Base-by-base conservation (phyloP, 2,113 vertebrate genomes). In the Apodemus sylvaticus region DNA sequence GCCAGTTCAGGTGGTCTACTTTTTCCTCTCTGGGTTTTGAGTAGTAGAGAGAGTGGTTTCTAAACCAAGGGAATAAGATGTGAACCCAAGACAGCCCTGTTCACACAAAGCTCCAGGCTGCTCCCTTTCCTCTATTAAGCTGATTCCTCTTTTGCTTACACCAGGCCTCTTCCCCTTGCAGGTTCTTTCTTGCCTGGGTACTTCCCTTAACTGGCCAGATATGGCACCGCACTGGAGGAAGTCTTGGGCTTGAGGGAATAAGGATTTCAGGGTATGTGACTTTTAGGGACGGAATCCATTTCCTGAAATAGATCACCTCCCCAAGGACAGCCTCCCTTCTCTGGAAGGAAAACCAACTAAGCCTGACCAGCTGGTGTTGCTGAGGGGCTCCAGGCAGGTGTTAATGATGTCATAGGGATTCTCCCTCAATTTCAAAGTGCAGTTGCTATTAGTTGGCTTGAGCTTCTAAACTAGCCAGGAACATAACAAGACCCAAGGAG, bases 91-190 rank as follows among this genome's bases (percentile, higher is more conserved):
- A 31, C 2, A 42, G 29, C 55, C 68, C 45, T 9, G 20, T 0
- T 0, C 0, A 1, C 83, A 4, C 10, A 17, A 45, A 66, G 10
- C 6, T 34, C 55, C 0, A 10, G 10, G 3, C 51, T 20, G 26
- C 11, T 66, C 48, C 20, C 24, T 11, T 14, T 42, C 26, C 34
- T 16, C 70, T 6, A 45, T 19, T 42, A 6, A 7, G 22, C 8
- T 3, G 14, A 34, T 34, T 45, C 36, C 3, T 31, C 53, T 58
- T 58, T 16, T 51, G 11, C 12, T 66, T 85, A 34, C 9, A 22
- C 62, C 42, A 48, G 42, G n/a, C 24, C 29, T 19, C 5, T 73
- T 58, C 39, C 62, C 60, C 62, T 31, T 86, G 29, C 31, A 16
- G 45, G 48, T 29, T 36, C 45, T 73, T 34, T 76, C 55, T 4